Evolutionary conservation across 2,888 invertebrate genomes (phyloP).

Genomic region (Selenia dentaria): DNA sequence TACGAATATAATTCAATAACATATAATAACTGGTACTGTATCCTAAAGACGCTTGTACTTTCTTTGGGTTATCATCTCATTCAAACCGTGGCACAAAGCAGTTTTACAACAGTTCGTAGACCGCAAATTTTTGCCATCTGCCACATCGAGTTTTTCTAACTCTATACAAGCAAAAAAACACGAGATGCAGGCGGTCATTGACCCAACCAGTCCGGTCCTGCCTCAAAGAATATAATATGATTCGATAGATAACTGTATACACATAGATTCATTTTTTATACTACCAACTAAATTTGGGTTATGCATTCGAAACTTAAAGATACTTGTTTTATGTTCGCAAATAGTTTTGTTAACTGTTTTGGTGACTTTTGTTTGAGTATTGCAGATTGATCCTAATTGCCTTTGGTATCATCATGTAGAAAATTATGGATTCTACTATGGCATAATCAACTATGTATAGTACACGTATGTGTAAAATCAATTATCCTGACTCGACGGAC

Average conservation of each 20-base stretch:
- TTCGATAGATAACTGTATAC: constrained; percentile 81
- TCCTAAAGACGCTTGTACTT: no score
- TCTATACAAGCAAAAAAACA: constrained; percentile 44
- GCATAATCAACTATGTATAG: no score
- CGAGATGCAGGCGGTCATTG: constrained; percentile 57
- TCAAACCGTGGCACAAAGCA: constrained; percentile 6
- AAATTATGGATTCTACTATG: no score
- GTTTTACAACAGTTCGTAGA: constrained; percentile 24
- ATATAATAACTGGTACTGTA: no score
- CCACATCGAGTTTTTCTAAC: constrained; percentile 36
- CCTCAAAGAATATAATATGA: constrained; percentile 66
- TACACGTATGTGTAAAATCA: no score
- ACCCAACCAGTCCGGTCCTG: constrained; percentile 62
- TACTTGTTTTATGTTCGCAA: constrained; percentile 35
- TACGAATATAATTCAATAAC: no score
- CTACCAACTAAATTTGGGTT: constrained; percentile 59
- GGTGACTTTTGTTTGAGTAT: constrained; percentile 10
- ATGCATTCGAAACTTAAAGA: constrained; percentile 65
- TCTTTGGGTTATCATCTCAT: neutral
- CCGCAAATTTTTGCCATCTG: constrained; percentile 25
- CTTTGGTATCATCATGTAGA: no score
- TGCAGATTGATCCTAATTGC: neutral
- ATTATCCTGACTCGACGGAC: no score
- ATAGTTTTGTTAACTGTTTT: constrained; percentile 23
- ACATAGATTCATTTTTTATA: constrained; percentile 64